A percentile compares a stretch with the other conserved stretches of the same genome.
phyloP scores from a whole-genome alignment of 1,140 invertebrate genomes.

The Gryon sp. region DNA sequence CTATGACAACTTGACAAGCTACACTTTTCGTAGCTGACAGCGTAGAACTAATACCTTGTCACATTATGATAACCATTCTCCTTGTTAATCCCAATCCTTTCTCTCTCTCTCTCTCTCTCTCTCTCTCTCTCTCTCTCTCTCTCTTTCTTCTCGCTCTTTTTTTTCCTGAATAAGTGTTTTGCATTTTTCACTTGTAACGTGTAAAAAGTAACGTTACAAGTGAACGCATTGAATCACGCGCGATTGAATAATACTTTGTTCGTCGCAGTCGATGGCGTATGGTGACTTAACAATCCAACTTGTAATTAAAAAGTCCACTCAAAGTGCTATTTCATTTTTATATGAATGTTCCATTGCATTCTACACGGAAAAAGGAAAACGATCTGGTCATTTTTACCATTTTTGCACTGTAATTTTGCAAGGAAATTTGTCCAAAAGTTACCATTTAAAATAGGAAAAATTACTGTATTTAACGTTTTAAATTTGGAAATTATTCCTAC shows the following conservation, averaged over 20 bases:
- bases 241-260: conserved; percentile 26
- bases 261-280: not conserved
- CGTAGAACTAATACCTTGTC: conserved; percentile 50
- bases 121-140: no score
- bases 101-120: no score
- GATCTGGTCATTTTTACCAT: no score
- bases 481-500: no score
- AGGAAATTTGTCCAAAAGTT: no score
- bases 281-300: not conserved
- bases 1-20: conserved; percentile 61
- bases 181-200: conserved; percentile 39
- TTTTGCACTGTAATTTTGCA: no score
- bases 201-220: conserved; percentile 22
- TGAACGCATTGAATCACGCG: conserved; percentile 21
- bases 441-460: no score
- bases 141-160: no score
- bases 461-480: no score
- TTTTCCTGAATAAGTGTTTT: conserved; percentile 42
- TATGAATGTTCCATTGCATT: no score
- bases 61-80: conserved; percentile 38
- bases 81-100: conserved; percentile 62
- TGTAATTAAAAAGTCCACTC: conserved; percentile 6
- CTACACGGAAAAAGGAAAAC: no score
- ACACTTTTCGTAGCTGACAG: conserved; percentile 43
- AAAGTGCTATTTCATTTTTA: no score